These are phyloP conservation scores for Leptinotarsa defecta DNA, from an alignment of 1,140 invertebrate species.

Conservation along the genomic window DNA sequence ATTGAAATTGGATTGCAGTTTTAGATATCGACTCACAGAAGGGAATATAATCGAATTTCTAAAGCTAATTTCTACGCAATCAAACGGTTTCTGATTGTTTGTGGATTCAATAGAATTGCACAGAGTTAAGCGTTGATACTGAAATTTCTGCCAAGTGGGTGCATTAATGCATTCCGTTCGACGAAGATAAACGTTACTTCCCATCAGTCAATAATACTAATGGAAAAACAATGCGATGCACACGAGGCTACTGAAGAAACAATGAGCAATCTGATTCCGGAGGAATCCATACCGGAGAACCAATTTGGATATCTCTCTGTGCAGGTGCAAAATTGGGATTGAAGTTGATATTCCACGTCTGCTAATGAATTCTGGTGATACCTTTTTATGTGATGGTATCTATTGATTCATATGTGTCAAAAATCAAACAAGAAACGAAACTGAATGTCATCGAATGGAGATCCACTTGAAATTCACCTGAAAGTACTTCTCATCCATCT, in stretches of 20 bases:
- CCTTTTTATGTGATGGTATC: no score
- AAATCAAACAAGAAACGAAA: no score
- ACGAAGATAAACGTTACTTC: conserved; percentile 1
- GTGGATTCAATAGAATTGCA: background rate
- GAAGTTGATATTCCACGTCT: no score
- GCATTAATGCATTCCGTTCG: background rate
- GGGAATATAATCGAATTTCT: background rate
- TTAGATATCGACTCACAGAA: no score
- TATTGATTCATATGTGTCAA: no score
- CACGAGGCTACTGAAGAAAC: background rate
- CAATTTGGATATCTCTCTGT: background rate
- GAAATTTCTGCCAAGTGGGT: background rate
- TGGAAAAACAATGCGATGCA: background rate
- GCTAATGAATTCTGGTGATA: no score
- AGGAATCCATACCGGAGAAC: background rate
- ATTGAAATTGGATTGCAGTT: no score
- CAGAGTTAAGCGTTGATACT: background rate
- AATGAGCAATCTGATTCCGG: background rate
- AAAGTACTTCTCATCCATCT: no score
- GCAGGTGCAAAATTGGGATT: no score
- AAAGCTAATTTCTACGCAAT: conserved; percentile 1
- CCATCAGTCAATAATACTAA: background rate
- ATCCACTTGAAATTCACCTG: no score
- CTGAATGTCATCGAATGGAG: no score
- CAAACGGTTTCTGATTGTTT: conserved; percentile 1